Evolutionary conservation across 2,113 vertebrate species (phyloP).

Genomic region (Panthera uncia): DNA sequence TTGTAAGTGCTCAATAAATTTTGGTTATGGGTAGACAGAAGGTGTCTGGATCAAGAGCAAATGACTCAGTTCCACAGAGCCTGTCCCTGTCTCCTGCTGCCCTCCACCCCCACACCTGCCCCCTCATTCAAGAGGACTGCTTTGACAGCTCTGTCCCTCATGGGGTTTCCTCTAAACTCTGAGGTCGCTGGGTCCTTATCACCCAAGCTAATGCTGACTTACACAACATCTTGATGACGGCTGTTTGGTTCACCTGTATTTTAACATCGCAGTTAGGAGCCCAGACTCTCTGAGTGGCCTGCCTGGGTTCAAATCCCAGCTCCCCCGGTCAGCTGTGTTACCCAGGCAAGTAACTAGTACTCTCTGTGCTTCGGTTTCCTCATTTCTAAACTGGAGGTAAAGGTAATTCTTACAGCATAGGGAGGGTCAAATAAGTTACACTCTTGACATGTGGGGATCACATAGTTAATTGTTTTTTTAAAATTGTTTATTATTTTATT

Average conservation of each 20-base stretch:
- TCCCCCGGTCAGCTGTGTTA: background rate
- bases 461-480: background rate
- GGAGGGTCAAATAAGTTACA: background rate
- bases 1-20: background rate
- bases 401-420: background rate
- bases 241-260: background rate
- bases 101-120: background rate
- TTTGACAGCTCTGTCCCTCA: no score
- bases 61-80: background rate
- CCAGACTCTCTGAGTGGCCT: background rate
- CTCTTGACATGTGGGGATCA: background rate
- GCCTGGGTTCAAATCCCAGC: background rate
- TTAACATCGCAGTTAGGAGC: background rate
- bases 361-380: background rate
- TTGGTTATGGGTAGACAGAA: background rate
- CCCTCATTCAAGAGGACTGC: background rate
- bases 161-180: background rate
- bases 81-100: background rate
- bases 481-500: no score
- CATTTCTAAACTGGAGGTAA: background rate
- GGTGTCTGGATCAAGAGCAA: background rate
- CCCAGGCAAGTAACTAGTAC: background rate
- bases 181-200: background rate
- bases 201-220: background rate
- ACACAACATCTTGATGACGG: background rate